Percentiles rank a stretch among this genome's conserved stretches.
phyloP scores from a whole-genome alignment of 2,888 invertebrate genomes.

The Sericinus montela region DNA sequence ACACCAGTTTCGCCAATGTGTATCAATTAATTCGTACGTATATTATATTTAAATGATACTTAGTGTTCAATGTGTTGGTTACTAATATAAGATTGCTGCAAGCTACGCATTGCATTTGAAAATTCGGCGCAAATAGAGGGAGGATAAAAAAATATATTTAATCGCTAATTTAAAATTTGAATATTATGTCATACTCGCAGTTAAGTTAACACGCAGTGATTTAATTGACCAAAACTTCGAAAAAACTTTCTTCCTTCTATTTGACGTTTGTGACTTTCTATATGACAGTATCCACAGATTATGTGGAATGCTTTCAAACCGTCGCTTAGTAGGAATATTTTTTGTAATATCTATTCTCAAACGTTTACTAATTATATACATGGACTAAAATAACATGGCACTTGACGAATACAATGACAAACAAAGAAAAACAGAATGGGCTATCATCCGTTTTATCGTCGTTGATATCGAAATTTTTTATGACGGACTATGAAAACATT shows the following conservation, averaged over 20 bases:
- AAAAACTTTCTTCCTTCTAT: background rate
- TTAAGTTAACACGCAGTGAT: no score
- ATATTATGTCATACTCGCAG: no score
- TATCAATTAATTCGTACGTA: conserved; percentile 24
- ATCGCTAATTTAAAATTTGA: no score
- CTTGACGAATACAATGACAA: no score
- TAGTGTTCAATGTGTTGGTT: conserved; percentile 12
- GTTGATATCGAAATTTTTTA: background rate
- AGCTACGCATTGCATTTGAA: conserved; percentile 25
- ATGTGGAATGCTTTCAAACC: background rate
- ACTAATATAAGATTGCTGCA: conserved; percentile 31
- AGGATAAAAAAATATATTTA: background rate
- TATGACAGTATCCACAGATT: background rate
- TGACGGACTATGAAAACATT: conserved; percentile 10
- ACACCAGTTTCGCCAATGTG: background rate
- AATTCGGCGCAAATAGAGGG: background rate
- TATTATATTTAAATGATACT: conserved; percentile 13
- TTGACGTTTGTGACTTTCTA: background rate
- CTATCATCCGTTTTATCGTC: no score
- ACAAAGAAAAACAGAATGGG: no score
- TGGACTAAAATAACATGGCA: no score
- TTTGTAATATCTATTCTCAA: no score
- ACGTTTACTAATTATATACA: no score
- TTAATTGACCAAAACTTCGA: no score
- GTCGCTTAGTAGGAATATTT: no score